Evolutionary conservation across 1,140 invertebrate species (phyloP).

Genomic region (Thalassaphorura encarpata): DNA sequence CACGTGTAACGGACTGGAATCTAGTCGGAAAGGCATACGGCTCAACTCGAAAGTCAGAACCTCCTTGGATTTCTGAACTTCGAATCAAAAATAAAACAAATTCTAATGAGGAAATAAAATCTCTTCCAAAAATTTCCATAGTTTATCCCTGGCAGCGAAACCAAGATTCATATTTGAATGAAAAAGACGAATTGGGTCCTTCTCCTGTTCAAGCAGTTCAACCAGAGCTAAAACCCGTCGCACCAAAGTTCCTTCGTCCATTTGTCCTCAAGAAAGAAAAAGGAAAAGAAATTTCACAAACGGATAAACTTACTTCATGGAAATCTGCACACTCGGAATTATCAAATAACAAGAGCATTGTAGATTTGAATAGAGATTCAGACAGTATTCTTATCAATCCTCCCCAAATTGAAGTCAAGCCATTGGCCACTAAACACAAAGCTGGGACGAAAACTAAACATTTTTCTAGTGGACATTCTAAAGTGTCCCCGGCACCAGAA

Average conservation of each 20-base stretch:
- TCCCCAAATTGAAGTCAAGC: slow-evolving; percentile 2
- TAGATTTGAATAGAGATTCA: slow-evolving; percentile 16
- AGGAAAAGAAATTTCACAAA: neutral
- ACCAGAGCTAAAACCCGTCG: too few species aligned
- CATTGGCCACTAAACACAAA: neutral
- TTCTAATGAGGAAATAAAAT: slow-evolving; percentile 9
- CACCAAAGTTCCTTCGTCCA: too few species aligned
- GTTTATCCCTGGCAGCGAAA: slow-evolving; percentile 29
- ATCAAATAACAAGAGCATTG: slow-evolving; percentile 13
- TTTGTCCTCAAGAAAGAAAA: neutral
- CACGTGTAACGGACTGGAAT: slow-evolving; percentile 28
- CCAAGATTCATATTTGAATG: neutral
- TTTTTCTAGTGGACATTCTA: neutral
- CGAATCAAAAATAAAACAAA: slow-evolving; percentile 16
- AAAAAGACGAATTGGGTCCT: neutral
- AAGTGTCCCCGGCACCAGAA: too few species aligned
- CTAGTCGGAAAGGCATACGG: slow-evolving; percentile 16
- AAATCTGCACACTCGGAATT: neutral
- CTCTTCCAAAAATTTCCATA: slow-evolving; percentile 20
- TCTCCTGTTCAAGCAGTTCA: too few species aligned
- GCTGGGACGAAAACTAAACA: neutral
- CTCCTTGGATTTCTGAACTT: slow-evolving; percentile 30
- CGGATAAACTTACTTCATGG: neutral
- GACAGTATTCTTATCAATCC: slow-evolving; percentile 11
- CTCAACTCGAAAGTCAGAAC: slow-evolving; percentile 13